These are phyloP conservation scores for Dioctria linearis DNA, from an alignment of 2,888 invertebrate genomes.

Conservation along the genomic window DNA sequence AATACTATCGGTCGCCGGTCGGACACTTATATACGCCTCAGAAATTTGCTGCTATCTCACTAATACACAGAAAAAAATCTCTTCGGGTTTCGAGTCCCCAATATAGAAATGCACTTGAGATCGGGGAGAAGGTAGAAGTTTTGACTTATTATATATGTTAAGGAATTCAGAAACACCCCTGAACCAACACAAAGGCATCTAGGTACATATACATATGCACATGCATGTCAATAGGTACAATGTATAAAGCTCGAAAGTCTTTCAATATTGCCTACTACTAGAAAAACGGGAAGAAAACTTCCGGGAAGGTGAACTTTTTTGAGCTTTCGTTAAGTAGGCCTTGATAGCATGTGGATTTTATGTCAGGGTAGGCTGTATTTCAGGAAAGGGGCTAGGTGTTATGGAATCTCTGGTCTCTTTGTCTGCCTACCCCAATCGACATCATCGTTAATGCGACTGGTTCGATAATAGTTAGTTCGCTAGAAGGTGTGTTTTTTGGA, in stretches of 20 bases:
- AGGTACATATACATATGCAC: no score
- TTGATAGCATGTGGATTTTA: neutral
- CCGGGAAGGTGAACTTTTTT: constrained; percentile 38
- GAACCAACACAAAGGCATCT: neutral
- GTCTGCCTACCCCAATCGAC: constrained; percentile 31
- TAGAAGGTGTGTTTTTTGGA: constrained; percentile 22
- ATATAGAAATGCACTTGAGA: no score
- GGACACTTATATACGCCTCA: no score
- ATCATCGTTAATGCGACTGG: constrained; percentile 27
- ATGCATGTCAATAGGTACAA: neutral
- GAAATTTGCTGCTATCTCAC: no score
- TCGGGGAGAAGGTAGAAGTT: neutral
- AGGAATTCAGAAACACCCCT: constrained; percentile 1
- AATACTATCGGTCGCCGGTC: no score
- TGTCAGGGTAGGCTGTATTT: neutral
- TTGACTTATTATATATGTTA: neutral
- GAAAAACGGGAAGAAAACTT: constrained; percentile 29
- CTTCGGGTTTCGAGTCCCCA: no score
- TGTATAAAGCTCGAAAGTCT: neutral
- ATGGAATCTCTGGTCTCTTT: constrained; percentile 2
- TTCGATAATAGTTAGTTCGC: constrained; percentile 31
- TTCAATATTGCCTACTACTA: neutral
- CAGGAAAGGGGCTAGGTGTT: neutral
- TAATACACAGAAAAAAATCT: no score
- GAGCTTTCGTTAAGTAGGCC: constrained; percentile 37